Conservation (phyloP, 2,888 invertebrate genomes). For the Operophtera brumata region DNA sequence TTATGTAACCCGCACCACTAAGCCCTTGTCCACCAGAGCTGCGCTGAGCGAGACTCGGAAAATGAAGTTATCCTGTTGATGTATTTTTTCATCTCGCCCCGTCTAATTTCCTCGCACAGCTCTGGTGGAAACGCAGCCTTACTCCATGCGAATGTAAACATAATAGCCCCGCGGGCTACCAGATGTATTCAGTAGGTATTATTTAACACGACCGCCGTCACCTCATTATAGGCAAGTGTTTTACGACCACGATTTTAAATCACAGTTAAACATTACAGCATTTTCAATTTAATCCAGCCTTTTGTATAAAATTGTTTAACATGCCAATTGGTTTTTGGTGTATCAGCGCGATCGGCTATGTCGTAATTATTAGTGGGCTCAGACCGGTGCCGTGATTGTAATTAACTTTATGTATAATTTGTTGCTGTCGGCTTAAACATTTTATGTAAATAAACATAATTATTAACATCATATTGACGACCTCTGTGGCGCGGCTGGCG, state of each 20-base stretch:
- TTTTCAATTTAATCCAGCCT: slow-evolving; percentile 47
- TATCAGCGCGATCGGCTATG: slow-evolving; percentile 17
- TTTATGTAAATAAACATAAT: background rate
- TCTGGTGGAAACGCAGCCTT: too few relatives aligned
- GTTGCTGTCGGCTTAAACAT: slow-evolving; percentile 6
- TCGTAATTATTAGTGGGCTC: slow-evolving; percentile 24
- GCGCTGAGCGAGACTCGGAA: too few relatives aligned
- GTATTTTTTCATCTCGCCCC: too few relatives aligned
- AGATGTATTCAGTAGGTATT: slow-evolving; percentile 15
- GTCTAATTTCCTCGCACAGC: too few relatives aligned
- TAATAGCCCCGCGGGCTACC: slow-evolving; percentile 5
- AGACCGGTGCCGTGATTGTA: slow-evolving; percentile 16
- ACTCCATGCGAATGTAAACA: slow-evolving; percentile 8
- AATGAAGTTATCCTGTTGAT: too few relatives aligned
- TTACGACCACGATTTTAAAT: slow-evolving; percentile 41
- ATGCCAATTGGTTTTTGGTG: slow-evolving; percentile 28
- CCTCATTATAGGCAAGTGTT: slow-evolving; percentile 37
- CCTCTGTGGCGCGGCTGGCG: too few relatives aligned
- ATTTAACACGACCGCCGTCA: slow-evolving; percentile 20
- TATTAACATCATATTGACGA: too few relatives aligned
- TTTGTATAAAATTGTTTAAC: slow-evolving; percentile 46
- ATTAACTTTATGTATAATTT: slow-evolving; percentile 23
- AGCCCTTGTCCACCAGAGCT: too few relatives aligned
- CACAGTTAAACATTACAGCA: slow-evolving; percentile 44
- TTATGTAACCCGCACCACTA: too few relatives aligned